Conservation (phyloP, 2,888 invertebrate genomes). For the Leptinotarsa haldemani region DNA sequence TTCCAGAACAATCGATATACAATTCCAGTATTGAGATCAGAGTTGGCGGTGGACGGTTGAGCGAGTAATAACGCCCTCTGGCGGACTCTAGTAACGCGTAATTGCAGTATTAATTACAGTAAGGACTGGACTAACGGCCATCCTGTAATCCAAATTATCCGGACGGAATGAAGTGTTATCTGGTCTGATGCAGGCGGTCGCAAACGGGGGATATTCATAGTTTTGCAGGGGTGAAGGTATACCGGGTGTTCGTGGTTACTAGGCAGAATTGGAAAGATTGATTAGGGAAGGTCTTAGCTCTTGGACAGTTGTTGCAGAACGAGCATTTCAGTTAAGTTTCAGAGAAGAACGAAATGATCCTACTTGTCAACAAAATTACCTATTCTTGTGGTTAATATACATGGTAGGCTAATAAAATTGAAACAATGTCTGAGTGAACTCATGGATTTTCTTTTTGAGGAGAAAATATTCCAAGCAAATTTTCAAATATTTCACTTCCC, state of each 20-base stretch:
- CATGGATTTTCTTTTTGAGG: too few relatives aligned
- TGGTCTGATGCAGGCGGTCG: conserved; percentile 34
- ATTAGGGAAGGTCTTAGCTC: too few relatives aligned
- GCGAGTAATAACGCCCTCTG: conserved; percentile 52
- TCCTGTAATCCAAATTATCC: conserved; percentile 58
- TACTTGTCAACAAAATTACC: too few relatives aligned
- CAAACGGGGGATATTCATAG: conserved; percentile 28
- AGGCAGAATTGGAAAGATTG: too few relatives aligned
- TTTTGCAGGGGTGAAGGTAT: conserved; percentile 19
- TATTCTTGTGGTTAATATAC: too few relatives aligned
- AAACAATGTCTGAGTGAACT: too few relatives aligned
- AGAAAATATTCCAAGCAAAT: too few relatives aligned
- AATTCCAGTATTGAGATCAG: conserved; percentile 50
- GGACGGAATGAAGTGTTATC: conserved; percentile 48
- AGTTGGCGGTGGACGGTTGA: conserved; percentile 47
- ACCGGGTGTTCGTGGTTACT: neutral
- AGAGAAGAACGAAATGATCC: too few relatives aligned
- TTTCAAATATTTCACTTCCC: too few relatives aligned
- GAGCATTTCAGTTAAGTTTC: too few relatives aligned
- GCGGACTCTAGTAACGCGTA: conserved; percentile 48
- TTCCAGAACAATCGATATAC: conserved; percentile 47
- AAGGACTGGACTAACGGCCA: conserved; percentile 59
- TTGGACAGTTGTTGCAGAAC: too few relatives aligned
- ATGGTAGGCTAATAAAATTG: too few relatives aligned
- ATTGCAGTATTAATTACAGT: conserved; percentile 59